Evolutionary conservation across 2,888 invertebrate species (phyloP).

Genomic region (Papilio protenor): DNA sequence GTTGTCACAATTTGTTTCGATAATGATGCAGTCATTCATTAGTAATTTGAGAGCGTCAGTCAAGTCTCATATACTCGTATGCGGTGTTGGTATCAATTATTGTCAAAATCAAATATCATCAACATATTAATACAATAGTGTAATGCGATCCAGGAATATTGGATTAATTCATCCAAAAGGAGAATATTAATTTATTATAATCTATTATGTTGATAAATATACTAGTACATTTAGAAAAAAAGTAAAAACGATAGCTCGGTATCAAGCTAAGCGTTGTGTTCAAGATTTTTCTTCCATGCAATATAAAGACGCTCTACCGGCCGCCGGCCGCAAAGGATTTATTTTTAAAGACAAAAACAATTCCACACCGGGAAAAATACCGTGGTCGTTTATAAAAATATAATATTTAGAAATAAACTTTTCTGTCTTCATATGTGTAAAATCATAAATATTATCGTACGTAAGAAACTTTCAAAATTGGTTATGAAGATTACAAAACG

Average conservation of each 20-base stretch:
- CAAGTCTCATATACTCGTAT: conserved; percentile 10
- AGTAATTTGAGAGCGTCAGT: neutral
- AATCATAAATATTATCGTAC: too few relatives aligned
- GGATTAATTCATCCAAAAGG: neutral
- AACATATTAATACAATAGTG: conserved; percentile 2
- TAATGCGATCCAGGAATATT: neutral
- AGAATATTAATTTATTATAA: neutral
- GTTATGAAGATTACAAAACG: too few relatives aligned
- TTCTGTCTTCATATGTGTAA: neutral
- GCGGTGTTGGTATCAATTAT: conserved; percentile 14
- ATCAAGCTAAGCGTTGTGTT: conserved; percentile 37
- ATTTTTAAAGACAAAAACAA: conserved; percentile 40
- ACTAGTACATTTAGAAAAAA: conserved; percentile 9
- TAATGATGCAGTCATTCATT: conserved; percentile 17
- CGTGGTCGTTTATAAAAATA: conserved; percentile 33
- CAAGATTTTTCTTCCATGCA: conserved; percentile 38
- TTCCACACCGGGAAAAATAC: conserved; percentile 39
- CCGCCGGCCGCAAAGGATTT: conserved; percentile 39
- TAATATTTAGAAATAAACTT: neutral
- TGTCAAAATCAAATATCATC: conserved; percentile 23
- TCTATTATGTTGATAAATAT: neutral
- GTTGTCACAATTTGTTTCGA: neutral
- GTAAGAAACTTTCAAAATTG: too few relatives aligned
- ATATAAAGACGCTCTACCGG: conserved; percentile 38
- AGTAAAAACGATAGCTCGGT: conserved; percentile 32